phyloP scores from a whole-genome alignment of 35 echinoderm and acorn worm genomes.

The Diadema setosum region DNA sequence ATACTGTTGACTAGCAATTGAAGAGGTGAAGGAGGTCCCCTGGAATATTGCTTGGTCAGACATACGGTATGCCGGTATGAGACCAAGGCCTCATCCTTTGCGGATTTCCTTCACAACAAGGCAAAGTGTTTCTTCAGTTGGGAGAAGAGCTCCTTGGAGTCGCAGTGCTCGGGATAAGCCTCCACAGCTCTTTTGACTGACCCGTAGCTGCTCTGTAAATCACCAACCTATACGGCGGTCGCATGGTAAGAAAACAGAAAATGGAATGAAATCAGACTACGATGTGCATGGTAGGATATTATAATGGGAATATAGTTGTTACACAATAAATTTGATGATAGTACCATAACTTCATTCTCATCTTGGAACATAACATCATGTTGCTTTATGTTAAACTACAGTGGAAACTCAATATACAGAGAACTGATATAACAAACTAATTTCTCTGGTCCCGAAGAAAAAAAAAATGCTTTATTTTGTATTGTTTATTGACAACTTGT shows the following conservation, averaged over 20 bases:
- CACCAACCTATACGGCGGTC: constrained; percentile 80
- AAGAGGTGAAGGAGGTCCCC: not conserved
- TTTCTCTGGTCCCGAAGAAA: no score
- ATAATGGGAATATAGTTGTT: no score
- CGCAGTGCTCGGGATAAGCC: constrained; percentile 86
- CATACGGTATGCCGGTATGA: not conserved
- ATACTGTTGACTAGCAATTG: not conserved
- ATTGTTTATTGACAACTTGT: no score
- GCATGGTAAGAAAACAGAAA: not conserved
- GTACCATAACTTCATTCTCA: no score
- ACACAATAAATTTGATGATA: no score
- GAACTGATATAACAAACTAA: no score
- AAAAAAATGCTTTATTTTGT: no score
- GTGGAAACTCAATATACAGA: no score
- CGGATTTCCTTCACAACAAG: constrained; percentile 22
- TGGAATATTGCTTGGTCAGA: not conserved
- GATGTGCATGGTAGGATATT: no score
- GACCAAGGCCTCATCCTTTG: not conserved
- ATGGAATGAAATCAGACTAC: not conserved
- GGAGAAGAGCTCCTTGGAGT: constrained; percentile 81
- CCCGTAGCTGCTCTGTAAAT: constrained; percentile 96
- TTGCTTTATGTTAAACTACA: no score
- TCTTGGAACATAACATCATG: no score
- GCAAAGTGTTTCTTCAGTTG: constrained; percentile 99
- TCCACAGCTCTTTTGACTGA: constrained; percentile 68